Conservation (phyloP, 2,888 invertebrate species). For the Acleris emargana region DNA sequence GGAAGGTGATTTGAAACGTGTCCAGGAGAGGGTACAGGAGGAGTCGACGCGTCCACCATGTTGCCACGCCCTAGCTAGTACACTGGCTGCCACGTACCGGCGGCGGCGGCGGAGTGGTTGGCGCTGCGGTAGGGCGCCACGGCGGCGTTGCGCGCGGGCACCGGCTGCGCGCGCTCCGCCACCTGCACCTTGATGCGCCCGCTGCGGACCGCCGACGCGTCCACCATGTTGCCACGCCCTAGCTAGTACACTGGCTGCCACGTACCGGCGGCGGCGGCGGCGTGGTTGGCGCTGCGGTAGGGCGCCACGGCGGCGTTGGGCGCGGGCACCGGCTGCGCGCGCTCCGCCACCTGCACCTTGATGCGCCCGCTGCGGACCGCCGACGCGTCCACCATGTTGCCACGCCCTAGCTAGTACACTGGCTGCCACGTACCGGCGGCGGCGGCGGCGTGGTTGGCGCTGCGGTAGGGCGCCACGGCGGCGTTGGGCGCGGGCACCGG, state of each 20-base stretch:
- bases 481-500: conserved; percentile 70
- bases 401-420: no score
- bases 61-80: no score
- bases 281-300: conserved; percentile 83
- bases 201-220: conserved; percentile 75
- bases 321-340: conserved; percentile 79
- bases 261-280: conserved; percentile 85
- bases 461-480: conserved; percentile 74
- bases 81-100: conserved; percentile 78
- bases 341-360: conserved; percentile 81
- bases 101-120: conserved; percentile 82
- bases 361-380: conserved; percentile 83
- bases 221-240: no score
- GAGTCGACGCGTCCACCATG: no score
- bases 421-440: conserved; percentile 83
- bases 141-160: conserved; percentile 56
- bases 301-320: conserved; percentile 53
- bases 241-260: no score
- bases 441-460: conserved; percentile 83
- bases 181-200: conserved; percentile 85
- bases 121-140: conserved; percentile 79
- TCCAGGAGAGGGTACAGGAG: no score
- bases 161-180: conserved; percentile 78
- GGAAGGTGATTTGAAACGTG: no score
- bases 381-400: no score